A percentile compares a stretch with the other conserved stretches of the same genome.
Evolutionary conservation across 2,797 vertebrate species (phyloP).

Genomic region (Nyctalus aviator): DNA sequence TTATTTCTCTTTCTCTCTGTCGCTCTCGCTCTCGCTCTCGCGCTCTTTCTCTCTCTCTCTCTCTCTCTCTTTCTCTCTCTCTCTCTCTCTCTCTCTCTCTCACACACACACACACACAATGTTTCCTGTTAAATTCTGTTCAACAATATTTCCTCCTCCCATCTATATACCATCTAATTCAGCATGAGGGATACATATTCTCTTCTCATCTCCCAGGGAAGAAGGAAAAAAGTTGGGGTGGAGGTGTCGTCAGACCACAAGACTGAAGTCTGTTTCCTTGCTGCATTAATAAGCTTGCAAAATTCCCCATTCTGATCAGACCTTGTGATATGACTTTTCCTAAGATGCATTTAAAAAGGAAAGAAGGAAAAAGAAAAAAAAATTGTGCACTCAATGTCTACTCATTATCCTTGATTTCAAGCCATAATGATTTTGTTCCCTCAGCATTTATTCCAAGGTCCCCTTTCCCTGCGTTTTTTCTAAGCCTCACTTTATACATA

Average conservation of each 20-base stretch:
- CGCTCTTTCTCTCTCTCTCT: too few species aligned
- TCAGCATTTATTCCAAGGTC: slow-evolving; percentile 22
- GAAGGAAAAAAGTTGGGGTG: background rate
- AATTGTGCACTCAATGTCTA: slow-evolving; percentile 76
- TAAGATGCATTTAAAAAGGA: slow-evolving; percentile 69
- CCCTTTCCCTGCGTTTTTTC: slow-evolving; percentile 70
- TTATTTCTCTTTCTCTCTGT: background rate
- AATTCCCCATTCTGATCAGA: slow-evolving; percentile 44
- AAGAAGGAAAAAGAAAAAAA: background rate
- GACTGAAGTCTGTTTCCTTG: background rate
- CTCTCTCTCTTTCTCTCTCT: too few species aligned
- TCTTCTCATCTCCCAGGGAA: background rate
- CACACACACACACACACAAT: too few species aligned
- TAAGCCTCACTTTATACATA: slow-evolving; percentile 80
- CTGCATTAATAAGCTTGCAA: background rate
- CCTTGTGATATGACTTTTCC: slow-evolving; percentile 13
- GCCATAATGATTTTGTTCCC: slow-evolving; percentile 74
- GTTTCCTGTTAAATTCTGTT: background rate
- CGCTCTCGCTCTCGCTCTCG: too few species aligned
- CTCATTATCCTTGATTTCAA: slow-evolving; percentile 82
- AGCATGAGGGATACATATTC: background rate
- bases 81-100: too few species aligned
- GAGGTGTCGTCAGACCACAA: background rate
- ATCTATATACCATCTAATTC: background rate
- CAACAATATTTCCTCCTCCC: background rate